Conservation (phyloP, 2,113 vertebrate species). For the Rhagologus leucostigma region DNA sequence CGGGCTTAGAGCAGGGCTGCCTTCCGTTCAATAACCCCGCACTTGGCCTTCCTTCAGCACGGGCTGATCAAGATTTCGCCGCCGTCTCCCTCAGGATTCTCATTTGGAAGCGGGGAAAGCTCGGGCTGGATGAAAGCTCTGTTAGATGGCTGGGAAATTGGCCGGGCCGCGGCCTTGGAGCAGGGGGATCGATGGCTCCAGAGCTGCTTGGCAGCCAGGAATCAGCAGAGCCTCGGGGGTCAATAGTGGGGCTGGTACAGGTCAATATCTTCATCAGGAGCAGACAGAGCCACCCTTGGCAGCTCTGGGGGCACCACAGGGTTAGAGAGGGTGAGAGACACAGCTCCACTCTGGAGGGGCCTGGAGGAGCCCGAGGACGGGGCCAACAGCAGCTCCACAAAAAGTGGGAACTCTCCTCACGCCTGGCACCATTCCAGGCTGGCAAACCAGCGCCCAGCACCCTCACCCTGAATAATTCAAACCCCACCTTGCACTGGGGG, state of each 20-base stretch:
- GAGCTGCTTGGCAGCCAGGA: conserved; percentile 32
- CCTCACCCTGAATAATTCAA: not conserved
- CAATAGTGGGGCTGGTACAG: conserved; percentile 8
- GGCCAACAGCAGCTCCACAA: not conserved
- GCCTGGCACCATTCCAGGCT: not conserved
- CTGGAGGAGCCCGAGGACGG: not conserved
- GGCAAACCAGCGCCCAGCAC: not conserved
- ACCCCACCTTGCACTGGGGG: not conserved
- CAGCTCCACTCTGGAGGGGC: not conserved
- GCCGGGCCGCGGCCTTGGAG: not conserved
- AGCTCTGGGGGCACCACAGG: not conserved
- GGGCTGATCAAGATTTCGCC: not conserved
- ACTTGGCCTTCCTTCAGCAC: not conserved
- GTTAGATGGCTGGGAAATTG: not conserved
- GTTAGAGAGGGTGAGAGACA: not conserved
- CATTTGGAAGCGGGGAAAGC: conserved; percentile 2
- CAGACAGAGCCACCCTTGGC: not conserved
- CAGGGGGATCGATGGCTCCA: conserved; percentile 31
- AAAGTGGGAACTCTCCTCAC: fast-evolving
- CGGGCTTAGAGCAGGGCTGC: not conserved
- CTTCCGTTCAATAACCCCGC: not conserved
- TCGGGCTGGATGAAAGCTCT: not conserved
- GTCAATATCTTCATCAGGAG: conserved; percentile 35
- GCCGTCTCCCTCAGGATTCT: not conserved
- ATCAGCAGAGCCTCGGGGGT: conserved; percentile 34